Evolutionary conservation across 2,888 invertebrate genomes (phyloP).

Genomic region (Brachyptera risi): DNA sequence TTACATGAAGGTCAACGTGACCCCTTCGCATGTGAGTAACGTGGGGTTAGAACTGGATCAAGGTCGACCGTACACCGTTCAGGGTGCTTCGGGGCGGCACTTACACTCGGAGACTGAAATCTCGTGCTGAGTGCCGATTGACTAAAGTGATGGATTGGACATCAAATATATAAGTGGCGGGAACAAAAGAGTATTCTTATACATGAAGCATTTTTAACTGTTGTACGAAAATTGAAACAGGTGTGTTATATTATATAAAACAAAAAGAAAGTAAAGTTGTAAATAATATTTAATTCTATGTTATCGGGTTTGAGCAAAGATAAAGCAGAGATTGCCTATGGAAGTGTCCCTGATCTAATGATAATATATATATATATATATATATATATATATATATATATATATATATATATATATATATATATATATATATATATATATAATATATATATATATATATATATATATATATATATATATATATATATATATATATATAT

Average conservation of each 20-base stretch:
- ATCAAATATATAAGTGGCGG: not conserved
- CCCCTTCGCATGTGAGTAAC: conserved; percentile 6
- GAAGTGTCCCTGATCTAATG: conserved; percentile 6
- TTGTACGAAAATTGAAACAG: not conserved
- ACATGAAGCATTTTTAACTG: conserved; percentile 10
- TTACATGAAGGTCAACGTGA: conserved; percentile 30
- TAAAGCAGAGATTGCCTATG: not conserved
- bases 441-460: too few species aligned
- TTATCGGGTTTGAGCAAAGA: not conserved
- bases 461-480: too few species aligned
- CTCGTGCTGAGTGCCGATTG: conserved; percentile 31
- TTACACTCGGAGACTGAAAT: conserved; percentile 34
- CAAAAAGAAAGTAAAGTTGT: not conserved
- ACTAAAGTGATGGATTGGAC: not conserved
- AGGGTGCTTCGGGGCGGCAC: conserved; percentile 26
- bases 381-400: too few species aligned
- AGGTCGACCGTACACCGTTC: conserved; percentile 31
- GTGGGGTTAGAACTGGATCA: conserved; percentile 28
- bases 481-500: too few species aligned
- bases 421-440: too few species aligned
- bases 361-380: not conserved
- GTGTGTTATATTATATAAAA: not conserved
- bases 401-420: too few species aligned
- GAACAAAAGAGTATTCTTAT: conserved; percentile 10
- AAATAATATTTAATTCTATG: conserved; percentile 8